Conservation (phyloP, 2,797 vertebrate genomes). For the Gastrophryne carolinensis region DNA sequence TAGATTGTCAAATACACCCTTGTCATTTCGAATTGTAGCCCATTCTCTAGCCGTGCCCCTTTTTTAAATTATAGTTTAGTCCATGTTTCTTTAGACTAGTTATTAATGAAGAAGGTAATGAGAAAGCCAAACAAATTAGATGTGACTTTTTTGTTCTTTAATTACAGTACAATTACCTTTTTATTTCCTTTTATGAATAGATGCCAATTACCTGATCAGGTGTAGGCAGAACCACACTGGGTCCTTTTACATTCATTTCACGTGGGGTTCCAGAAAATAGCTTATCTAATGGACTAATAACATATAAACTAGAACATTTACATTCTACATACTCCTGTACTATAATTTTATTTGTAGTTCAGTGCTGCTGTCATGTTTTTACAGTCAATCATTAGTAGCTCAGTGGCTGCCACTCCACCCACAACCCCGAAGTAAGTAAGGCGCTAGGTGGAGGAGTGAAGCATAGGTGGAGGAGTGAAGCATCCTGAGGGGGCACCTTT, state of each 20-base stretch:
- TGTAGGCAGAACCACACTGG: not conserved
- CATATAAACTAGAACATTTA: not conserved
- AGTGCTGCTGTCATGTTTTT: too few species aligned
- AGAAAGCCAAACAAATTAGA: conserved; percentile 4
- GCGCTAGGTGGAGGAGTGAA: too few species aligned
- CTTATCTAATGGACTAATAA: not conserved
- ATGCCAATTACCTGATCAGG: conserved; percentile 28
- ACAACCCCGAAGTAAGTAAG: too few species aligned
- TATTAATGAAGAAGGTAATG: conserved; percentile 25
- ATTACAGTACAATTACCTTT: conserved; percentile 46
- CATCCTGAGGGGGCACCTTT: too few species aligned
- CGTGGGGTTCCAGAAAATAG: not conserved
- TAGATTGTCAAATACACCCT: too few species aligned
- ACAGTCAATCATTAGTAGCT: too few species aligned
- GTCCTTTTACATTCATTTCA: conserved; percentile 13
- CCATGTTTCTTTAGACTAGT: not conserved
- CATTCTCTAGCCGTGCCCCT: too few species aligned
- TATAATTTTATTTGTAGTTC: too few species aligned
- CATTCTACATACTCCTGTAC: too few species aligned
- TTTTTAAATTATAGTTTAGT: conserved; percentile 17
- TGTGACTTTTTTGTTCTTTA: conserved; percentile 46
- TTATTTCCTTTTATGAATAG: conserved; percentile 49
- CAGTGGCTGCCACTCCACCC: too few species aligned
- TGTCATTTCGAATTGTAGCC: too few species aligned
- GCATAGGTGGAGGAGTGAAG: too few species aligned